Percentiles rank a stretch among this genome's conserved stretches.
These are phyloP conservation scores for Zapus hudsonius DNA, from an alignment of 2,113 vertebrate genomes.

Conservation along the genomic window DNA sequence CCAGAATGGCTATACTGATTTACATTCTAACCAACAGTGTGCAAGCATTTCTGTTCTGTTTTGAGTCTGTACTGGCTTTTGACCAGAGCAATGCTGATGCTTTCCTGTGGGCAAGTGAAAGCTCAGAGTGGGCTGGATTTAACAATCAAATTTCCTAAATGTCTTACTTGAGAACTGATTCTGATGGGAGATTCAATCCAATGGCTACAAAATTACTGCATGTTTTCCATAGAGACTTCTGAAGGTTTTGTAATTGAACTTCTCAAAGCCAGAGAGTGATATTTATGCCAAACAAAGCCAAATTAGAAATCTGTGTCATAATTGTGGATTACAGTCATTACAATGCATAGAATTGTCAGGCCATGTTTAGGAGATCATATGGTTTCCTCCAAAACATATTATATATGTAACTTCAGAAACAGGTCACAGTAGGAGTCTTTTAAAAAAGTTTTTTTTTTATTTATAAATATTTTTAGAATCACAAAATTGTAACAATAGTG, in stretches of 20 bases:
- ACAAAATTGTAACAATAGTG: slow-evolving; percentile 2
- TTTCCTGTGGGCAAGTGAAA: slow-evolving; percentile 7
- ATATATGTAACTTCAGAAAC: not conserved
- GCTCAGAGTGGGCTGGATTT: not conserved
- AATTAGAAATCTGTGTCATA: slow-evolving; percentile 29
- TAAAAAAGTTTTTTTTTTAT: not conserved
- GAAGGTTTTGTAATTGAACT: slow-evolving; percentile 26
- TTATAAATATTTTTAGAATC: slow-evolving; percentile 19
- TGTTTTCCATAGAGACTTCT: not conserved
- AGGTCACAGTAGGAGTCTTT: not conserved
- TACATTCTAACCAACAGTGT: not conserved
- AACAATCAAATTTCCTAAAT: slow-evolving; percentile 21
- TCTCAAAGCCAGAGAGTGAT: not conserved
- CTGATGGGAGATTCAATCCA: not conserved
- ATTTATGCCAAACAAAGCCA: slow-evolving; percentile 2
- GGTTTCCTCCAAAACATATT: not conserved
- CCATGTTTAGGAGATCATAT: not conserved
- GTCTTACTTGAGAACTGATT: not conserved
- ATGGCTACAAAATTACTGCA: not conserved
- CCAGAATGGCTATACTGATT: not conserved
- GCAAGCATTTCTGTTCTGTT: not conserved
- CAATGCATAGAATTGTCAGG: not conserved
- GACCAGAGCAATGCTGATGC: not conserved
- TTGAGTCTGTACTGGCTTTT: slow-evolving; percentile 24
- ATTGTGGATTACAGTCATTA: not conserved